These are phyloP conservation scores for Laupala kohalensis DNA, from an alignment of 1,140 invertebrate genomes.

Conservation along the genomic window DNA sequence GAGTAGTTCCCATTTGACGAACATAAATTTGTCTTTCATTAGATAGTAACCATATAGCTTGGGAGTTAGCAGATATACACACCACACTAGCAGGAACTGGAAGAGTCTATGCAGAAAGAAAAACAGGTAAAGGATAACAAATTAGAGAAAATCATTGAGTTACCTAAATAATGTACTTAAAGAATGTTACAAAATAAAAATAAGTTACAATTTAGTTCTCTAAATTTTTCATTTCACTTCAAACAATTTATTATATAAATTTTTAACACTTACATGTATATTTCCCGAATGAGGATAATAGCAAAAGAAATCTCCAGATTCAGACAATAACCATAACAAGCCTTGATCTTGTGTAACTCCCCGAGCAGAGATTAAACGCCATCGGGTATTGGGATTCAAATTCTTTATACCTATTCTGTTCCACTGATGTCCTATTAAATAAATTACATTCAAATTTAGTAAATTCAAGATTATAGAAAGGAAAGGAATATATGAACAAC, in stretches of 20 bases:
- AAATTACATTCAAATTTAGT: not conserved
- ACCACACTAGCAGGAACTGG: slow-evolving; percentile 22
- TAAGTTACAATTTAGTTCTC: too few relatives aligned
- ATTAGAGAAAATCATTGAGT: not conserved
- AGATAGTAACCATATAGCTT: slow-evolving; percentile 34
- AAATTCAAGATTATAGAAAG: too few relatives aligned
- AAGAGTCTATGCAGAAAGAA: slow-evolving; percentile 16
- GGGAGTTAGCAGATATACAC: slow-evolving; percentile 26
- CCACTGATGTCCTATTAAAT: slow-evolving; percentile 31
- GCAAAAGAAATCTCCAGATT: slow-evolving; percentile 30
- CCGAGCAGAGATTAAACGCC: slow-evolving; percentile 30
- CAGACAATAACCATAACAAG: slow-evolving; percentile 30
- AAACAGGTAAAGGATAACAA: not conserved
- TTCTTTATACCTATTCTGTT: slow-evolving; percentile 9
- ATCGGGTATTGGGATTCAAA: slow-evolving; percentile 16
- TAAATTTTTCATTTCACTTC: too few relatives aligned
- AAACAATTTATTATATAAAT: not conserved
- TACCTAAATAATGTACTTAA: too few relatives aligned
- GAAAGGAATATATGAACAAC: too few relatives aligned
- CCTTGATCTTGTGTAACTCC: slow-evolving; percentile 29
- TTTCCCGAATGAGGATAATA: slow-evolving; percentile 19
- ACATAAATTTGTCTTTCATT: slow-evolving; percentile 30
- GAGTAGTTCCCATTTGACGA: slow-evolving; percentile 28
- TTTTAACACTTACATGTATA: slow-evolving; percentile 13
- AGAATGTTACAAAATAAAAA: too few relatives aligned